phyloP scores from a whole-genome alignment of 2,113 vertebrate species.

The Heterocephalus glaber region DNA sequence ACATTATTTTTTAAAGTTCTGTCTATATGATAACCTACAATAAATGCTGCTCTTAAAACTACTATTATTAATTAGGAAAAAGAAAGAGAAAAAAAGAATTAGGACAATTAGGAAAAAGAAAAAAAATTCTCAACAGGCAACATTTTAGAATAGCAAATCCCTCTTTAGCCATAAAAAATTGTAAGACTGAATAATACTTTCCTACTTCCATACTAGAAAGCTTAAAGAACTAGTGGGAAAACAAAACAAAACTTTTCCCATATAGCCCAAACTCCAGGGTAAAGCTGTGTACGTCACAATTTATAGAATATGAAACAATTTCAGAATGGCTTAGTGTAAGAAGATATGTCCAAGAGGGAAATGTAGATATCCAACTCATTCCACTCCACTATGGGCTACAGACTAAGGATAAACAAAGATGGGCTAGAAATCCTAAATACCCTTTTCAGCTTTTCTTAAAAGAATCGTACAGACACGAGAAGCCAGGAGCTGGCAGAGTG shows the following conservation, averaged over 20 bases:
- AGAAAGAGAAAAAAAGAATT: no score
- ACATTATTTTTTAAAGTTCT: slow-evolving; percentile 19
- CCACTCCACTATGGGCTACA: background rate
- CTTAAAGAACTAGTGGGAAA: slow-evolving; percentile 10
- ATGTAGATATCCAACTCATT: background rate
- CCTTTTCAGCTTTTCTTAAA: slow-evolving; percentile 20
- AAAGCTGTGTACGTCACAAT: background rate
- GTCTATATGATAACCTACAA: slow-evolving; percentile 24
- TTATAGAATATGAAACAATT: background rate
- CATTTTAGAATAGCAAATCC: slow-evolving; percentile 31
- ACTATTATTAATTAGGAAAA: slow-evolving; percentile 42
- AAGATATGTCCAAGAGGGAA: slow-evolving; percentile 1
- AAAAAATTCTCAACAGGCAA: slow-evolving; percentile 4
- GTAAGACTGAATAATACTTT: slow-evolving; percentile 49
- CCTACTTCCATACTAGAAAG: slow-evolving; percentile 39
- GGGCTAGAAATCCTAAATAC: background rate
- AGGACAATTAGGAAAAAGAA: slow-evolving; percentile 14
- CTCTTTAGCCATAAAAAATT: slow-evolving; percentile 42
- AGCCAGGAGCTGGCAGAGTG: background rate
- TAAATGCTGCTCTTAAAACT: slow-evolving; percentile 45
- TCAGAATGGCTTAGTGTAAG: background rate
- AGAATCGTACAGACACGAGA: background rate
- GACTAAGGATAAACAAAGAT: background rate
- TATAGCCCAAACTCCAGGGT: background rate
- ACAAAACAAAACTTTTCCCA: background rate